Percentiles rank a stretch among this genome's conserved stretches.
phyloP scores from a whole-genome alignment of 2,888 invertebrate genomes.

The Eilema depressum region DNA sequence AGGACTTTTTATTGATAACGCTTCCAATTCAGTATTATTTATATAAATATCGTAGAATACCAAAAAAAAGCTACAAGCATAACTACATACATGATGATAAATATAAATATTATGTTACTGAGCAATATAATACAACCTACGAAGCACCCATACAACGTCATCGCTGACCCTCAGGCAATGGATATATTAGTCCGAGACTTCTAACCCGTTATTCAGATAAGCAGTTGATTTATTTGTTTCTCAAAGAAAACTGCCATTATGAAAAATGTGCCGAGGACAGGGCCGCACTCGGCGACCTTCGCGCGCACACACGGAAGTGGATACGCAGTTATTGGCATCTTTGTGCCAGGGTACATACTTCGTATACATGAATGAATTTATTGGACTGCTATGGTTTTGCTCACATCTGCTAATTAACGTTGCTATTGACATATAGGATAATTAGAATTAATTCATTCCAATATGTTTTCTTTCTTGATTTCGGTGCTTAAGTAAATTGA shows the following conservation, averaged over 20 bases:
- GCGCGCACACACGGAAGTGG: background rate
- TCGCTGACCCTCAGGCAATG: conserved; percentile 3
- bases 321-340: background rate
- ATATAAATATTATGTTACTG: too few species aligned
- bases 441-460: too few species aligned
- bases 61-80: too few species aligned
- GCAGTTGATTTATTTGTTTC: conserved; percentile 20
- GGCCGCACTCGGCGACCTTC: conserved; percentile 20
- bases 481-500: too few species aligned
- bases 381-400: background rate
- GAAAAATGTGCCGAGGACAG: conserved; percentile 13
- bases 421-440: too few species aligned
- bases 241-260: conserved; percentile 6
- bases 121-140: background rate
- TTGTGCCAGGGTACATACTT: background rate
- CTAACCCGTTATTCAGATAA: conserved; percentile 11
- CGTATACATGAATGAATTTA: background rate
- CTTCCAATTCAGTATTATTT: too few species aligned
- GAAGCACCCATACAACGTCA: background rate
- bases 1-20: too few species aligned
- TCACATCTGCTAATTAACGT: background rate
- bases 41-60: too few species aligned
- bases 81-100: too few species aligned
- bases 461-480: too few species aligned
- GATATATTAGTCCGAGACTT: conserved; percentile 9